phyloP scores from a whole-genome alignment of 2,888 invertebrate genomes.

The Chalcis sispes region DNA sequence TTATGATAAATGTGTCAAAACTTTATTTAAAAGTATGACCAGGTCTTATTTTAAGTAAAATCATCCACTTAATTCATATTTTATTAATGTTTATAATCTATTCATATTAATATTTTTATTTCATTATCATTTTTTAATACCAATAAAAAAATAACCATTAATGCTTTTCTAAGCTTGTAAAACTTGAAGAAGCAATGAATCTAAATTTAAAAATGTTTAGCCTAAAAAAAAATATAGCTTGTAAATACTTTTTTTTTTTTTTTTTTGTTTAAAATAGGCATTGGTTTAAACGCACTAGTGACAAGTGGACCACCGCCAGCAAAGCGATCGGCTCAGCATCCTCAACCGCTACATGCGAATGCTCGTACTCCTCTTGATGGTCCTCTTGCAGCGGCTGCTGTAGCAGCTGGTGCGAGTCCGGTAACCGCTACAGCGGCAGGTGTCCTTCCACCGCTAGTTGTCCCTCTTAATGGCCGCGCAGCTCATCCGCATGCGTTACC shows the following conservation, averaged over 20 bases:
- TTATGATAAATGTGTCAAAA: too few relatives aligned
- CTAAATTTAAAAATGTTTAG: too few relatives aligned
- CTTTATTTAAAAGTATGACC: too few relatives aligned
- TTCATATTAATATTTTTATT: too few relatives aligned
- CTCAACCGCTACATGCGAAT: constrained; percentile 70
- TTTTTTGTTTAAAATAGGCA: constrained; percentile 65
- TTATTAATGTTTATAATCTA: too few relatives aligned
- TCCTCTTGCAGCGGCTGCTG: constrained; percentile 58
- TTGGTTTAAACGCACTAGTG: constrained; percentile 71
- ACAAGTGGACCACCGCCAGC: constrained; percentile 82
- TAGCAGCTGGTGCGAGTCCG: constrained; percentile 1
- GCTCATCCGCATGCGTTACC: constrained; percentile 71
- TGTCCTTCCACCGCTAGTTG: constrained; percentile 9
- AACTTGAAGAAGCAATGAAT: too few relatives aligned
- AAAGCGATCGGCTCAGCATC: constrained; percentile 80
- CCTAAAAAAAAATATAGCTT: too few relatives aligned
- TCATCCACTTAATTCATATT: too few relatives aligned
- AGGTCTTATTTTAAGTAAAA: too few relatives aligned
- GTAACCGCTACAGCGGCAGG: neutral
- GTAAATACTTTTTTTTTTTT: too few relatives aligned
- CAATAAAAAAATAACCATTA: too few relatives aligned
- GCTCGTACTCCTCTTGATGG: constrained; percentile 64
- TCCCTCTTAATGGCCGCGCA: constrained; percentile 72
- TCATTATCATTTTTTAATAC: neutral
- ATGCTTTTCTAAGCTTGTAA: neutral